These are phyloP conservation scores for Clunio marinus DNA, from an alignment of 2,888 invertebrate genomes.

Conservation along the genomic window DNA sequence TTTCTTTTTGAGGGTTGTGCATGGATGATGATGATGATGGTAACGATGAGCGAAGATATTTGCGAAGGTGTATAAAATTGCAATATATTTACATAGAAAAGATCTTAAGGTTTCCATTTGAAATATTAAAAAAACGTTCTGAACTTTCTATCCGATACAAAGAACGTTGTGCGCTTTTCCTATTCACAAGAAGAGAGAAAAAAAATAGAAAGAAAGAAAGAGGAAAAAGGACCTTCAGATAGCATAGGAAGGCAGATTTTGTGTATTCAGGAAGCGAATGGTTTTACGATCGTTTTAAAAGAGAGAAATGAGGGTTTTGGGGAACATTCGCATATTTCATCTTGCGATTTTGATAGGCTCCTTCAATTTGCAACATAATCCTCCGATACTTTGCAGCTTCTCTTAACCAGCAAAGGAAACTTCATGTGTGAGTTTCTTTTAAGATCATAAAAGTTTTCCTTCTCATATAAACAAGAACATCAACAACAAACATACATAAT, in stretches of 20 bases:
- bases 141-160: background rate
- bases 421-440: no score
- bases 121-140: slow-evolving; percentile 25
- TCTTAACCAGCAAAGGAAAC: no score
- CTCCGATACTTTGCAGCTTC: no score
- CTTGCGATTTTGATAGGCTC: background rate
- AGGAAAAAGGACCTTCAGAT: no score
- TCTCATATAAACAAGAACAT: no score
- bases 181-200: background rate
- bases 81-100: slow-evolving; percentile 38
- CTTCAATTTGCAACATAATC: no score
- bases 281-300: slow-evolving; percentile 36
- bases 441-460: no score
- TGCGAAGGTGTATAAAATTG: slow-evolving; percentile 37
- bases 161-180: background rate
- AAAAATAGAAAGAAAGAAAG: slow-evolving; percentile 2
- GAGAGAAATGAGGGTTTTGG: slow-evolving; percentile 28
- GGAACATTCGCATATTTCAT: no score
- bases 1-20: background rate
- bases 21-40: background rate
- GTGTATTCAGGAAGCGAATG: slow-evolving; percentile 33
- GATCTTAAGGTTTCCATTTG: slow-evolving; percentile 21
- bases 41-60: slow-evolving; percentile 21
- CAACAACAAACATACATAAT: background rate
- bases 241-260: background rate